Percentiles rank a stretch among this genome's conserved stretches.
Conservation (phyloP, 2,888 invertebrate genomes). For the Fragum fragum region DNA sequence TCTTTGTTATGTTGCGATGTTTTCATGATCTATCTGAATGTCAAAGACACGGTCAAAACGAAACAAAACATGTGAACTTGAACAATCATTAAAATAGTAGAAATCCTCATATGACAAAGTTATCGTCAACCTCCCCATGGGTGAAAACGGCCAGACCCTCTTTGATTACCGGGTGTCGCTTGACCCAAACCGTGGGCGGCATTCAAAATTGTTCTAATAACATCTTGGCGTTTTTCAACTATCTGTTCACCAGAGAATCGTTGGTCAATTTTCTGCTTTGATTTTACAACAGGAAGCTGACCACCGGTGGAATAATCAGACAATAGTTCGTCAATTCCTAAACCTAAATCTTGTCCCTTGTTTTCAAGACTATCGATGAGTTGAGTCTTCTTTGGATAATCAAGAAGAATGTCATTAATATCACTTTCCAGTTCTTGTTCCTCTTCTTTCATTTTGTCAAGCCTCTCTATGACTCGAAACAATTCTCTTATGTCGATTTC, state of each 20-base stretch:
- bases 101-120: neutral
- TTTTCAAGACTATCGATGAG: neutral
- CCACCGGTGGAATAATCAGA: too few species aligned
- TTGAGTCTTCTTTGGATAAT: neutral
- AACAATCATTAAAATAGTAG: neutral
- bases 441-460: neutral
- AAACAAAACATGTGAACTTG: too few species aligned
- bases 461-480: neutral
- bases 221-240: neutral
- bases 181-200: neutral
- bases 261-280: neutral
- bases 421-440: neutral
- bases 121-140: constrained; percentile 1
- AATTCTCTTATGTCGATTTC: neutral
- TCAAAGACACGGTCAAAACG: too few species aligned
- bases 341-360: neutral
- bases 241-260: neutral
- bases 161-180: neutral
- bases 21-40: too few species aligned
- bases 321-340: too few species aligned
- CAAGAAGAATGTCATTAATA: neutral
- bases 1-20: too few species aligned
- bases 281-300: too few species aligned
- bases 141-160: neutral
- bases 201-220: neutral